These are phyloP conservation scores for Pyrrhia umbra DNA, from an alignment of 2,888 invertebrate species.

Conservation along the genomic window DNA sequence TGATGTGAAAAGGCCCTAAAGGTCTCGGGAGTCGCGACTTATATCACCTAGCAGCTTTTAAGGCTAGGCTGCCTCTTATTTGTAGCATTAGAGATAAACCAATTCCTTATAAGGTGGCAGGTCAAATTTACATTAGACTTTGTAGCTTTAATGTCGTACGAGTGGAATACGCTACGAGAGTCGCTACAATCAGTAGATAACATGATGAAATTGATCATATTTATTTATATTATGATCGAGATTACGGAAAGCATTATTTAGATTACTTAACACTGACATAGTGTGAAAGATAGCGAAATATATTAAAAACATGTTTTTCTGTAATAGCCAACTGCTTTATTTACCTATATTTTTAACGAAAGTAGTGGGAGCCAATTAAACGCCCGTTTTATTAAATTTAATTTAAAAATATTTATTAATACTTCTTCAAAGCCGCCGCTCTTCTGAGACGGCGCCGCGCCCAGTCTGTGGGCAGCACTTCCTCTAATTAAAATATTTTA, in stretches of 20 bases:
- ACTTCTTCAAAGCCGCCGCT: constrained; percentile 36
- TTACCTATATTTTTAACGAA: constrained; percentile 2
- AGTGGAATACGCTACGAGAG: constrained; percentile 2
- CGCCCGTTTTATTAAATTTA: constrained; percentile 20
- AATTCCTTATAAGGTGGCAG: constrained; percentile 18
- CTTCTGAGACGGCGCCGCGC: constrained; percentile 25
- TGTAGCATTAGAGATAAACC: constrained; percentile 12
- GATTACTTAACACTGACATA: no score
- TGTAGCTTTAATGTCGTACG: constrained; percentile 18
- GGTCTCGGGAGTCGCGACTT: background rate
- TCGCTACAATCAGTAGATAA: background rate
- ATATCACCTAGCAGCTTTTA: constrained; percentile 4
- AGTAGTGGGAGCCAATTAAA: constrained; percentile 32
- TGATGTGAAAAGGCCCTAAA: background rate
- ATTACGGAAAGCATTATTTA: no score
- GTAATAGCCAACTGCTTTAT: background rate
- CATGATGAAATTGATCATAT: constrained; percentile 2
- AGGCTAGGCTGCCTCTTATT: constrained; percentile 20
- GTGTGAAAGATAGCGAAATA: no score
- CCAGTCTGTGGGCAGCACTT: constrained; percentile 38
- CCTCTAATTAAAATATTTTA: constrained; percentile 44
- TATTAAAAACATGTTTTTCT: no score
- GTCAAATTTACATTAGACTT: constrained; percentile 38
- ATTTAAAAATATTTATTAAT: constrained; percentile 36
- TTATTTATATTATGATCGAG: no score